Evolutionary conservation across 2,797 vertebrate genomes (phyloP).

Genomic region (Phrynocephalus guinanensis): DNA sequence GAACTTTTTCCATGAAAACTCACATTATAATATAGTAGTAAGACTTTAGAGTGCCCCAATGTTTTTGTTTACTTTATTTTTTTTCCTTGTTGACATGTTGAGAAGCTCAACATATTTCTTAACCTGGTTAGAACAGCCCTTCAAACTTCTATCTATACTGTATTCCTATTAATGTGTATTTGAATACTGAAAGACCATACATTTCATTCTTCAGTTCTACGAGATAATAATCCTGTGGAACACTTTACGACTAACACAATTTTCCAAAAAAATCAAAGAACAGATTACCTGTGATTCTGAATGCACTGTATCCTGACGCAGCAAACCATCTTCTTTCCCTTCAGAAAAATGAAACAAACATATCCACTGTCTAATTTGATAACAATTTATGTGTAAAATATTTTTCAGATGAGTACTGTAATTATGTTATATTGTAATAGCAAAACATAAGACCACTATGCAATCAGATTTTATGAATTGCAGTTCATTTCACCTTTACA

Average conservation of each 20-base stretch:
- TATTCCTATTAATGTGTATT: background rate
- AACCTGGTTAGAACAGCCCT: background rate
- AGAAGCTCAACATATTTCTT: background rate
- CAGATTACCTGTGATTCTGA: slow-evolving; percentile 85
- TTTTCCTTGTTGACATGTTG: background rate
- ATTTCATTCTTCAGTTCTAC: background rate
- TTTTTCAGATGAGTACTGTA: background rate
- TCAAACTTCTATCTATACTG: background rate
- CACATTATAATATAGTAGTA: no score
- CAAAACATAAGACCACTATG: background rate
- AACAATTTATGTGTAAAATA: background rate
- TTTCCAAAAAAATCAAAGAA: background rate
- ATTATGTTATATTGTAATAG: background rate
- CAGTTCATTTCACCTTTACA: background rate
- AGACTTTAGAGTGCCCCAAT: no score
- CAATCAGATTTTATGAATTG: background rate
- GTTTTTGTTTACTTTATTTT: no score
- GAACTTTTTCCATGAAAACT: no score
- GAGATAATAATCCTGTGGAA: background rate
- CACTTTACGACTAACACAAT: background rate
- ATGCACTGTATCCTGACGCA: slow-evolving; percentile 86
- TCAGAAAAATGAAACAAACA: slow-evolving; percentile 65
- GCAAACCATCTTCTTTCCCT: slow-evolving; percentile 91
- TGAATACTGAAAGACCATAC: background rate
- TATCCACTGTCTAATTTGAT: slow-evolving; percentile 30